Base-by-base conservation (phyloP, 1,140 invertebrate species). In the Pemphigus obesinymphae region DNA sequence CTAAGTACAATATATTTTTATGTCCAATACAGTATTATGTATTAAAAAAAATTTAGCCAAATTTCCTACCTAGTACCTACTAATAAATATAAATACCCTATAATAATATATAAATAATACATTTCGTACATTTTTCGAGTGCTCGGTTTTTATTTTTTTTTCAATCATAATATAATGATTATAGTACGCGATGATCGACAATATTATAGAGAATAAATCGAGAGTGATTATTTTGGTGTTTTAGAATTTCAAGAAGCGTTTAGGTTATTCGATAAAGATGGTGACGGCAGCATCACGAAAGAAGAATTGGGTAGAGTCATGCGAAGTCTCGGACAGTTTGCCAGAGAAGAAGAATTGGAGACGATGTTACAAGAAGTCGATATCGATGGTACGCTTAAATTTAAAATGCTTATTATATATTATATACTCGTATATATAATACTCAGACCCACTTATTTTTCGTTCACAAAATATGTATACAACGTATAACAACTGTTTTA, bases 281-380 rank as follows among this genome's bases (percentile, higher is more conserved):
- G 94, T 3, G 94, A 96, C 85, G 94, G 94, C 1, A 94, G 91
- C 83, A 96, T 96, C 70, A 95, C 94, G 1, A 95, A 95, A 86
- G 93, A 95, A 84, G 94, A 95, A 86, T 88, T 95, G 68, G 93
- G 93, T 0, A 89, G 93, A 15, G 93, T 95, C 5, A 95, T 95
- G 94, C 88, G 93, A 45, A 94, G 92, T 72, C 86, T 95, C 40
- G 94, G 94, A 2, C 94, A 95, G 86, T 95, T 95, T 86, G 93
- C 93, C 0, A 88, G 93, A 66, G 93, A 93, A 15, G 93, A 95
- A 86, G 94, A 95, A 86, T 86, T 95, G 75, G 91, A 92, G 83
- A 92, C 94, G 83, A 96, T 96, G 94, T 88, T 96, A n/a, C 91
- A 94, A 85, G 95, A 96, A 87, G 93, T 96, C 20, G 94, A 96